Evolutionary conservation across 2,888 invertebrate species (phyloP).

Genomic region (Drosophila siamana): DNA sequence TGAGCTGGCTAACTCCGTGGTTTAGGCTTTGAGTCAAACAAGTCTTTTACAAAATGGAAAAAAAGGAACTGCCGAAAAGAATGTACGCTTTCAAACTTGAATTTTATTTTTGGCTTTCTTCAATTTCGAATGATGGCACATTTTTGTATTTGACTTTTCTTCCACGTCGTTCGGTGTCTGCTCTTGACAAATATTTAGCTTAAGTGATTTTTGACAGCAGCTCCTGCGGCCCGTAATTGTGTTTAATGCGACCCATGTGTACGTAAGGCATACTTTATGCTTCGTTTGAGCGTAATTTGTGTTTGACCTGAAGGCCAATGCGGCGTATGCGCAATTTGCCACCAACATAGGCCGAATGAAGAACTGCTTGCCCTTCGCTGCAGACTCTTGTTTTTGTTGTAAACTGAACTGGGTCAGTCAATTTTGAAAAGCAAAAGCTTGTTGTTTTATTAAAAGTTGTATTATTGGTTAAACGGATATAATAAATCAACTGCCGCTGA

Average conservation of each 20-base stretch:
- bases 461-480: too few relatives aligned
- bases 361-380: background rate
- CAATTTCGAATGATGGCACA: constrained; percentile 37
- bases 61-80: constrained; percentile 20
- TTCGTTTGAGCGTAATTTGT: constrained; percentile 58
- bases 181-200: constrained; percentile 73
- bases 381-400: background rate
- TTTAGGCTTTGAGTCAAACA: constrained; percentile 33
- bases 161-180: constrained; percentile 40
- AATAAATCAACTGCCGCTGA: too few relatives aligned
- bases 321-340: constrained; percentile 71
- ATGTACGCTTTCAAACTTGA: constrained; percentile 40
- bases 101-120: constrained; percentile 21
- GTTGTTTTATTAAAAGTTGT: too few relatives aligned
- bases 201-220: constrained; percentile 74
- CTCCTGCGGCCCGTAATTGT: constrained; percentile 11
- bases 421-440: background rate
- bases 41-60: constrained; percentile 13
- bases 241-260: constrained; percentile 25
- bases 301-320: constrained; percentile 54
- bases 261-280: constrained; percentile 56
- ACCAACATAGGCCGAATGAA: constrained; percentile 4
- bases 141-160: constrained; percentile 55
- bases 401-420: constrained; percentile 15
- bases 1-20: constrained; percentile 5